Base-by-base conservation (phyloP, 1,140 invertebrate species). In the Ganaspis sp. region DNA sequence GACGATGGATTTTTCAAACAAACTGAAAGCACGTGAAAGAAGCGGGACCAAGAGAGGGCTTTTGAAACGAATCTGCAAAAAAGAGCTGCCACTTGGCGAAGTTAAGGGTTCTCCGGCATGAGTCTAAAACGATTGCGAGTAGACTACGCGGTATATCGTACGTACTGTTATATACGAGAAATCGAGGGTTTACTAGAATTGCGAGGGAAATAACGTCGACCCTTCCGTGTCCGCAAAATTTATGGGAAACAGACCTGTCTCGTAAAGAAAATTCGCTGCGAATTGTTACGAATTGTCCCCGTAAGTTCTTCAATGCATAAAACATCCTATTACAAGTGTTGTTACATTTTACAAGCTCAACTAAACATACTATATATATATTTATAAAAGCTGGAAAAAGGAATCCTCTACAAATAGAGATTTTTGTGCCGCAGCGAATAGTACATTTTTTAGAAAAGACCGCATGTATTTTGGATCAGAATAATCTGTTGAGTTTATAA, bases 121-220 rank as follows among this genome's bases (percentile, higher is more conserved):
- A 64, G 58, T 29, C 58, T 64, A 64, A 64, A 64, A 64, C 58
- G 58, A 64, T 64, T 64, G 58, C 58, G 58, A 64, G 58, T 64
- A 34, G 58, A 64, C 54, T 64, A 29, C 29, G 54, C 21, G 54
- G 54, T 29, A 9, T 64, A 64, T 58, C 21, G 19, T 64, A 64
- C 0, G 26, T 9, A 26, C 8, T 64, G 54, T 64, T 64, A 64
- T 29, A 34, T 34, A 29, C 23, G 58, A 64, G 21, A 26, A 64
- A 64, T 64, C 58, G 58, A 64, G 58, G 58, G 58, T 29, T 64
- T 64, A n/a, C 58, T 64, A 64, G 54, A 64, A 64, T n/a, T 34
- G 26, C 21, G 58, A 64, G 58, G 58, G 58, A 64, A 64, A 64
- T 64, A 64, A 34, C 58, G 58, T 64, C 23, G 58, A 64, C 58